Evolutionary conservation across 2,797 vertebrate species (phyloP).

Genomic region (Sarcoramphus papa): DNA sequence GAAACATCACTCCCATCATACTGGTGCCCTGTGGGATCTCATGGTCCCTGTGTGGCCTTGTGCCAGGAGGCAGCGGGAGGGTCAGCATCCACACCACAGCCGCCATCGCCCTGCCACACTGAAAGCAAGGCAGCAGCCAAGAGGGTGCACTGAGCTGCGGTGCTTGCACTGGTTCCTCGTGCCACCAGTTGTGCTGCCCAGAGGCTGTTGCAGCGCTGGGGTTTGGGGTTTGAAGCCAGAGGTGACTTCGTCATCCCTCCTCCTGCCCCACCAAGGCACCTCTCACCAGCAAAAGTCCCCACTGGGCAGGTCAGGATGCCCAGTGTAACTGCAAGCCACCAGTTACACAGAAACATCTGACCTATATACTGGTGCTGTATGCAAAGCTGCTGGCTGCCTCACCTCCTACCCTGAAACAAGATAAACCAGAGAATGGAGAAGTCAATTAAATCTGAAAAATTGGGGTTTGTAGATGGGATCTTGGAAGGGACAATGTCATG

Average conservation of each 20-base stretch:
- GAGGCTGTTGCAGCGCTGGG: background rate
- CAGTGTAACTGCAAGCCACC: background rate
- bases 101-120: accelerated
- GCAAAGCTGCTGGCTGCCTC: background rate
- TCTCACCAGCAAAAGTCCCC: background rate
- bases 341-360: background rate
- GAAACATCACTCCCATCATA: background rate
- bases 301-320: background rate
- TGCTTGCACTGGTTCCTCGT: accelerated
- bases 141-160: background rate
- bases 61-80: background rate
- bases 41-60: background rate
- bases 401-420: background rate
- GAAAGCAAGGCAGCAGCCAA: background rate
- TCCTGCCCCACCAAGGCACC: background rate
- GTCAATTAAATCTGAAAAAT: background rate
- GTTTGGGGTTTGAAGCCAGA: background rate
- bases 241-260: background rate
- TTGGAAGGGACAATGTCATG: background rate
- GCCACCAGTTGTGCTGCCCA: background rate
- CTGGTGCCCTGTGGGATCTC: background rate
- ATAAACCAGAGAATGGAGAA: background rate
- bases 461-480: background rate
- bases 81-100: accelerated
- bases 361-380: accelerated